A percentile compares a stretch with the other conserved stretches of the same genome.
phyloP scores from a whole-genome alignment of 2,888 invertebrate genomes.

The Nasonovia ribisnigri region DNA sequence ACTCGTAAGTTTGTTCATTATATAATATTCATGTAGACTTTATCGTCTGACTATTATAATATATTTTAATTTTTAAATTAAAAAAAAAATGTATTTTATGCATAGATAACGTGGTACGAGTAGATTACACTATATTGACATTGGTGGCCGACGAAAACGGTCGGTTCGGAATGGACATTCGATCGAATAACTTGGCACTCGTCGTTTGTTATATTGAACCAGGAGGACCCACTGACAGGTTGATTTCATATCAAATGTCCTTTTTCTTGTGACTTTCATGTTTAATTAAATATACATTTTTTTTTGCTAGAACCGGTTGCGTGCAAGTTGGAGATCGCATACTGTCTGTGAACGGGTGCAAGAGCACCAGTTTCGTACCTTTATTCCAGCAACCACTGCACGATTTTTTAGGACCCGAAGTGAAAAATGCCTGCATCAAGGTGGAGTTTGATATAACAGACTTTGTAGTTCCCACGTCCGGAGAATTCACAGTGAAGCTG shows the following conservation, averaged over 20 bases:
- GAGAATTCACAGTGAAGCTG: constrained; percentile 90
- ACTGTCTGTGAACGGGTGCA: constrained; percentile 78
- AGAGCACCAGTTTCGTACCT: constrained; percentile 62
- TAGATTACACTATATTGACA: constrained; percentile 67
- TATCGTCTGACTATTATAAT: not conserved
- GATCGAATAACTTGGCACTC: constrained; percentile 66
- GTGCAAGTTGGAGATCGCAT: constrained; percentile 86
- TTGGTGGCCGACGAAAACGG: constrained; percentile 66
- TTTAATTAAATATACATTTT: not conserved
- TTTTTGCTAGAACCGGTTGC: constrained; percentile 76
- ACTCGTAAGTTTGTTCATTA: constrained; percentile 32
- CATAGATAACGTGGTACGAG: constrained; percentile 65
- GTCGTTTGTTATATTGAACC: constrained; percentile 68
- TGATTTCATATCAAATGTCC: constrained; percentile 4
- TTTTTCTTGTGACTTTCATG: not conserved
- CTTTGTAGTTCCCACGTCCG: constrained; percentile 89
- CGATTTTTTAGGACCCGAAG: constrained; percentile 64
- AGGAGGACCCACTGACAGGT: constrained; percentile 68
- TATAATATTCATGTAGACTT: not conserved
- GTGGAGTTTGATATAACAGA: constrained; percentile 93
- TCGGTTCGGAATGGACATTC: constrained; percentile 65
- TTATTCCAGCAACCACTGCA: constrained; percentile 65
- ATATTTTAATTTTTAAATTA: not conserved
- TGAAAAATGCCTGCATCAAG: constrained; percentile 78
- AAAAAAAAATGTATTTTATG: not conserved